Evolutionary conservation across 2,113 vertebrate species (phyloP).

Genomic region (Python bivittatus): DNA sequence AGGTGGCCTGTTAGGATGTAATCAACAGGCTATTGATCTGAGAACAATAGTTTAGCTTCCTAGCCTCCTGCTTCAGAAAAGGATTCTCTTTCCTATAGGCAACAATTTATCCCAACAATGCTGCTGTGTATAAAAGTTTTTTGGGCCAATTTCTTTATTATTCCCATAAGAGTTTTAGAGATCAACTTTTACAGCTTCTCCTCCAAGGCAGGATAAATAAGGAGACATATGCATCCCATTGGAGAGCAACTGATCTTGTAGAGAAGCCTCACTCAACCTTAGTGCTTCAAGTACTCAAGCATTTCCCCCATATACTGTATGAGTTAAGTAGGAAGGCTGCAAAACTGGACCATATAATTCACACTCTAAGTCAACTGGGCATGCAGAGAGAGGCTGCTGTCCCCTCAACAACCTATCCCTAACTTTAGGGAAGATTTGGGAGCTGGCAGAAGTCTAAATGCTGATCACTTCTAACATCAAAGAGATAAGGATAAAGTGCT

Average conservation of each 20-base stretch:
- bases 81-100: background rate
- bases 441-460: background rate
- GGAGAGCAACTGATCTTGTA: background rate
- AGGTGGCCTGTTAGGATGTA: background rate
- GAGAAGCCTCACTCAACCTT: background rate
- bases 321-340: background rate
- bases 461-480: background rate
- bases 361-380: background rate
- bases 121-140: background rate
- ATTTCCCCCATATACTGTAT: background rate
- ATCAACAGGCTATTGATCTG: background rate
- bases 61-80: background rate
- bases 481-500: background rate
- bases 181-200: background rate
- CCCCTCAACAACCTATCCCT: background rate
- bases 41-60: background rate
- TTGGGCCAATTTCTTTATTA: background rate
- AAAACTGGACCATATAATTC: background rate
- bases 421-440: background rate
- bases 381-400: background rate
- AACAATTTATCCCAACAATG: background rate
- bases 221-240: background rate
- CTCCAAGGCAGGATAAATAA: background rate
- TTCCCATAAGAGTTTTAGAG: background rate
- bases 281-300: background rate